Evolutionary conservation across 2,888 invertebrate genomes (phyloP), one percentile per base, ranked within the genome.

Genomic region (Drosophila nr. fundita): DNA sequence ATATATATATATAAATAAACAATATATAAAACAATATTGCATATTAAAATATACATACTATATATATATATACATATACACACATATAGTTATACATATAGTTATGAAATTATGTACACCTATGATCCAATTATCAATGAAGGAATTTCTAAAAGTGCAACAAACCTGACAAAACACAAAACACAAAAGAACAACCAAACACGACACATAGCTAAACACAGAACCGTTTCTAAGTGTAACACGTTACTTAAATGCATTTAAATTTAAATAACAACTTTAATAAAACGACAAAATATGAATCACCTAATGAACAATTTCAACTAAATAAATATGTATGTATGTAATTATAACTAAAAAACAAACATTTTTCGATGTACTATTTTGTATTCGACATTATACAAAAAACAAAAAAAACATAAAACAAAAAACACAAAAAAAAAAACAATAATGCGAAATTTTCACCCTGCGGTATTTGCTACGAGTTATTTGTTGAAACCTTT

Each of bases 191-290:
- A n/a, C n/a, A 64, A 10, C 11, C 10, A 57, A 62, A 55, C 27
- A 38, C 48, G 64, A 77, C 55, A 67, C 67, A 32, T 66, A 82
- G 68, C 54, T 73, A 78, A 87, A 68, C 68, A 36, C 13, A 27
- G 15, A 67, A 67, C 49, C 74, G 81, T 74, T 82, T 87, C 71
- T 78, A 79, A 80, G 80, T 79, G 80, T 79, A 74, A 88, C 78
- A 88, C 80, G 87, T 90, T 87, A 87, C 87, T 87, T 90, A 87
- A 87, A 79, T 88, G 87, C 87, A 87, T 87, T 87, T 87, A 89
- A 89, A 75, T 75, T 78, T 86, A 80, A 87, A 72, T 75, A 83
- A 83, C 80, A 80, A 79, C 71, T 64, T 76, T 53, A 71, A 68
- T 64, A 68, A 73, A 71, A 32, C 61, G 61, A 62, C 59, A 62